These are phyloP conservation scores for Drosophila neonasuta DNA, from an alignment of 2,888 invertebrate species.

Conservation along the genomic window DNA sequence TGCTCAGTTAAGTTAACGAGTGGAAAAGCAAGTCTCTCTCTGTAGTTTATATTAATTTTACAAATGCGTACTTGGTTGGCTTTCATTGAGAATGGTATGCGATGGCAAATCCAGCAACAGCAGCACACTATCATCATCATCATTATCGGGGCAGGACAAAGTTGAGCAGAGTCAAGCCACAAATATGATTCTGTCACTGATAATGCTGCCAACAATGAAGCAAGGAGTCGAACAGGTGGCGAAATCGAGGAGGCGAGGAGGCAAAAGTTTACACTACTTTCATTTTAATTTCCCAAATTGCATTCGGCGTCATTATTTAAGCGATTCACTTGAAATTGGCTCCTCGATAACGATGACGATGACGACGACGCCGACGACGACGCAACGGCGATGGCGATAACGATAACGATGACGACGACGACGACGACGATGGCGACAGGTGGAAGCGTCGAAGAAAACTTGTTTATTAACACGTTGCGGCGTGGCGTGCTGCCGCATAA, in stretches of 20 bases:
- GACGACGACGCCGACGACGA: slow-evolving; percentile 14
- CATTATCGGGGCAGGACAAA: slow-evolving; percentile 39
- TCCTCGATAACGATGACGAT: slow-evolving; percentile 40
- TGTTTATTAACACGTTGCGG: slow-evolving; percentile 64
- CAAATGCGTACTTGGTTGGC: slow-evolving; percentile 47
- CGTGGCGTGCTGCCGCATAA: slow-evolving; percentile 40
- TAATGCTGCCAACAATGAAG: slow-evolving; percentile 42
- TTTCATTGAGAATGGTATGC: slow-evolving; percentile 9
- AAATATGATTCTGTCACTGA: slow-evolving; percentile 55
- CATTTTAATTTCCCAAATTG: slow-evolving; percentile 72
- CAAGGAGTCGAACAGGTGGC: neutral
- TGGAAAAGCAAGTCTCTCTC: slow-evolving; percentile 3
- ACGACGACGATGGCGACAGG: slow-evolving; percentile 29
- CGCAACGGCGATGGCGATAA: neutral
- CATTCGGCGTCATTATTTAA: slow-evolving; percentile 55
- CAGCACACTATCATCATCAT: slow-evolving; percentile 27
- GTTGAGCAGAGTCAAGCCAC: slow-evolving; percentile 48
- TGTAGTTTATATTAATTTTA: slow-evolving; percentile 49
- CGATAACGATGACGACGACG: neutral
- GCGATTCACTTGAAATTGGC: slow-evolving; percentile 50
- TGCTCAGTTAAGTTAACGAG: slow-evolving; percentile 7
- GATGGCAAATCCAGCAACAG: neutral
- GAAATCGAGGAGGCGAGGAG: neutral
- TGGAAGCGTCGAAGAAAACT: slow-evolving; percentile 32
- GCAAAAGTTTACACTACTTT: slow-evolving; percentile 50